These are phyloP conservation scores for Lethenteron reissneri DNA, from an alignment of 2,113 vertebrate genomes.

Conservation along the genomic window DNA sequence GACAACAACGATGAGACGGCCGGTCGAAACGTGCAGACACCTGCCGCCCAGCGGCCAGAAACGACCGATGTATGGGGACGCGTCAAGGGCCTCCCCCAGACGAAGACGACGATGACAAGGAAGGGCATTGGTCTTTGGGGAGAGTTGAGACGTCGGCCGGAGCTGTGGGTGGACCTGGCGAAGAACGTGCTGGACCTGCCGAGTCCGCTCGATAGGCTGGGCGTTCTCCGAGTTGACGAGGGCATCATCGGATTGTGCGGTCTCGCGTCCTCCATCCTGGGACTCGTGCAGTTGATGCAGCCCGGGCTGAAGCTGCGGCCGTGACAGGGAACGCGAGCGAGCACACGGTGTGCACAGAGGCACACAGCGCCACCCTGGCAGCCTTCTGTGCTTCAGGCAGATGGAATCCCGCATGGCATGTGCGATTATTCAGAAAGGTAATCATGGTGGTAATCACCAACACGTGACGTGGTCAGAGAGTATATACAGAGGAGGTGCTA, in stretches of 20 bases:
- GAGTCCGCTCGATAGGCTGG: slow-evolving; percentile 48
- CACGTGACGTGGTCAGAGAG: too few species aligned
- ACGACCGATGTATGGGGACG: slow-evolving; percentile 15
- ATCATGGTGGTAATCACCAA: too few species aligned
- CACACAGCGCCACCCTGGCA: too few species aligned
- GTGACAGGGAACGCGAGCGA: background rate
- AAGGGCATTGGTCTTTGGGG: slow-evolving; percentile 30
- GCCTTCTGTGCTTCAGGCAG: too few species aligned
- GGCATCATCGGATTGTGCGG: slow-evolving; percentile 57
- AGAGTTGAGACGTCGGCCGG: slow-evolving; percentile 34
- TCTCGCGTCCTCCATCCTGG: slow-evolving; percentile 60
- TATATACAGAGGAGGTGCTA: too few species aligned
- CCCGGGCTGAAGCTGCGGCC: slow-evolving; percentile 43
- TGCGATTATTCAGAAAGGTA: too few species aligned
- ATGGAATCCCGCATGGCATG: too few species aligned
- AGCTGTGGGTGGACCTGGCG: slow-evolving; percentile 43
- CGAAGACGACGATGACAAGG: slow-evolving; percentile 26
- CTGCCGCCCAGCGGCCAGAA: background rate
- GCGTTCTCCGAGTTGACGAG: slow-evolving; percentile 39
- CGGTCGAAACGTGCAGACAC: slow-evolving; percentile 15
- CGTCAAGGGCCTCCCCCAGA: slow-evolving; percentile 16
- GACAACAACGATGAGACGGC: slow-evolving; percentile 17
- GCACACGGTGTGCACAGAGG: too few species aligned
- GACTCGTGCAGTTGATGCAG: slow-evolving; percentile 37
- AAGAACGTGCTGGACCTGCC: slow-evolving; percentile 72